Conservation (phyloP, 2,113 vertebrate species). For the Solea senegalensis region DNA sequence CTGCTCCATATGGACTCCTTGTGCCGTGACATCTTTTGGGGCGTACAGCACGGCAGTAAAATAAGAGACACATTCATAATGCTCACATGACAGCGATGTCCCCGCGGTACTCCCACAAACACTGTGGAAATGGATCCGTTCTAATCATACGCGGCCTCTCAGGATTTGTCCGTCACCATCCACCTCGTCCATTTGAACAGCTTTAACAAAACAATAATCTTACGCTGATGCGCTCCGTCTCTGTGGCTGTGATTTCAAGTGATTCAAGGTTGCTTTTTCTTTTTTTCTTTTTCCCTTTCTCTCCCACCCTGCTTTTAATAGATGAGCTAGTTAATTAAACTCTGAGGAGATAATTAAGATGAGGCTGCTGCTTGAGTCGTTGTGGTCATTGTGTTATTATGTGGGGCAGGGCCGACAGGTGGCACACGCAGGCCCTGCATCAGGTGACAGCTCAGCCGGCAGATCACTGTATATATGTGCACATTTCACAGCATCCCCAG, state of each 20-base stretch:
- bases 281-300: slow-evolving; percentile 81
- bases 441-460: slow-evolving; percentile 86
- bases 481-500: slow-evolving; percentile 36
- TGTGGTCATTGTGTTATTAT: slow-evolving; percentile 95
- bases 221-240: slow-evolving; percentile 54
- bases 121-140: slow-evolving; percentile 69
- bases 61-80: slow-evolving; percentile 52
- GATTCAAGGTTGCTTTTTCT: slow-evolving; percentile 92
- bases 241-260: slow-evolving; percentile 87
- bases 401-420: slow-evolving; percentile 90
- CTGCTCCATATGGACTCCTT: slow-evolving; percentile 87
- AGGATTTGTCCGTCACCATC: slow-evolving; percentile 55
- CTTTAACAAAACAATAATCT: slow-evolving; percentile 69
- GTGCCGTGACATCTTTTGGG: slow-evolving; percentile 68
- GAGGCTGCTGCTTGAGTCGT: slow-evolving; percentile 93
- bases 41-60: slow-evolving; percentile 73
- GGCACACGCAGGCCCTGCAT: slow-evolving; percentile 83
- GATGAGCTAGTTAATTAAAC: slow-evolving; percentile 99
- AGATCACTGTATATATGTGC: slow-evolving; percentile 35
- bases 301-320: slow-evolving; percentile 61
- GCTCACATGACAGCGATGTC: slow-evolving; percentile 42
- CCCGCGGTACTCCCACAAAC: slow-evolving; percentile 59
- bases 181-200: slow-evolving; percentile 54
- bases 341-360: slow-evolving; percentile 99
- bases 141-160: slow-evolving; percentile 57